phyloP scores from a whole-genome alignment of 2,113 vertebrate genomes.

The Ailuropoda melanoleuca region DNA sequence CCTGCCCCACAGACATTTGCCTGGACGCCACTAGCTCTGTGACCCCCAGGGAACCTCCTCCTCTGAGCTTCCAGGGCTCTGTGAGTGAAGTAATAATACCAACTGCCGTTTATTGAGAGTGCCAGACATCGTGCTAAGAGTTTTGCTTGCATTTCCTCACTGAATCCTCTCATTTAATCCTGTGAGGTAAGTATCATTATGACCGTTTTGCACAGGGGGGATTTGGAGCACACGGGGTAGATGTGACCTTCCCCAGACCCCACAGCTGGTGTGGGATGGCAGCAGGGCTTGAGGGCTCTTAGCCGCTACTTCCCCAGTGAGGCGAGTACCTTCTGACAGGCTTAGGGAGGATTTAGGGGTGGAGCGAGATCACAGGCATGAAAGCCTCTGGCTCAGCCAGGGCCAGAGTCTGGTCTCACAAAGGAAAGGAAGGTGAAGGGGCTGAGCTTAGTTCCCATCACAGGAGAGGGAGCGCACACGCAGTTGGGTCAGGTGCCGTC shows the following conservation, averaged over 20 bases:
- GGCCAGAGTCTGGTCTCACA: background rate
- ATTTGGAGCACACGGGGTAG: no score
- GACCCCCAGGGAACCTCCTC: background rate
- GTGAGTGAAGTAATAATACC: background rate
- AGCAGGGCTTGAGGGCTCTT: background rate
- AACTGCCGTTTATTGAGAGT: background rate
- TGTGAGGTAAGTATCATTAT: background rate
- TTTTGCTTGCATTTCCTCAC: background rate
- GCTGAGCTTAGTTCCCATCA: background rate
- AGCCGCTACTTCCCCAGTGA: no score
- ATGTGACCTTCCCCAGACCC: background rate
- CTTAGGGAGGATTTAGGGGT: background rate
- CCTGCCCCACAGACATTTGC: background rate
- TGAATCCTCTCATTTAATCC: background rate
- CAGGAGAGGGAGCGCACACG: fast-evolving
- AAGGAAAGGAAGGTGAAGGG: background rate
- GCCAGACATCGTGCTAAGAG: background rate
- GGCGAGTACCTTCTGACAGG: background rate
- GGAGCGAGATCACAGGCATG: background rate
- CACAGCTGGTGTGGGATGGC: background rate
- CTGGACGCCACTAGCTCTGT: background rate
- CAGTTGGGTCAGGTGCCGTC: fast-evolving
- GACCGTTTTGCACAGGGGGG: background rate
- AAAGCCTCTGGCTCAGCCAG: background rate
- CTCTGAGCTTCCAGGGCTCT: background rate